Evolutionary conservation across 2,113 vertebrate genomes (phyloP), one percentile per base, ranked within the genome.

Genomic region (Strix uralensis): DNA sequence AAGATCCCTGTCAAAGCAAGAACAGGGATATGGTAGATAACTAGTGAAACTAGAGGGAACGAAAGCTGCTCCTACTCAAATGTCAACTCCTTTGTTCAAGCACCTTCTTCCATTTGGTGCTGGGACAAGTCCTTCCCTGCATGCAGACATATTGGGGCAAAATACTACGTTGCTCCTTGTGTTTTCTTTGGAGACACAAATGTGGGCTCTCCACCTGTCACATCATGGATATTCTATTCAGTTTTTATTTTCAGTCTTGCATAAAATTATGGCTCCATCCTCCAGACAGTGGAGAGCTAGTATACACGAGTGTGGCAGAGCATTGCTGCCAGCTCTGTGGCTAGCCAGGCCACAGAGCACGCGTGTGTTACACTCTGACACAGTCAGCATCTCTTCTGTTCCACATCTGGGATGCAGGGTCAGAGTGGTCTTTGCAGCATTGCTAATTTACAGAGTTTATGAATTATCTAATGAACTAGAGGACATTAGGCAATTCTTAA

Each of bases 141-240:
- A 8, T 15, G 25, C 18, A 71, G 67, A 46, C 0, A 0, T 51
- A 23, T 0, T 32, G 16, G 15, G 38, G 19, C 20, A 54, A 74
- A 54, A 67, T 7, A 8, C 5, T 13, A 1, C 1, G 1, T 11
- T 47, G 11, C 7, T 87, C 5, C 20, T 58, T 54, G 42, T 57
- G 20, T 23, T 72, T 94, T 92, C 15, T 10, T 27, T 36, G 52
- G 20, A 80, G 36, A 32, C 11, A 40, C 34, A 72, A 77, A 14
- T 9, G 9, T 1, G 21, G 10, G 15, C 7, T 71, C 15, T 52
- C 51, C 18, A 38, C 34, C 42, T 9, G 25, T 46, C 47, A 38
- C 11, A 26, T 4, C 3, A 6, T 0, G 0, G 32, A 29, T 4
- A 3, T 11, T 8, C 7, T 62, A 7, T 20, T 54, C 18, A 23